These are phyloP conservation scores for Diadema setosum DNA, from an alignment of 35 echinoderm and acorn worm species.

Conservation along the genomic window DNA sequence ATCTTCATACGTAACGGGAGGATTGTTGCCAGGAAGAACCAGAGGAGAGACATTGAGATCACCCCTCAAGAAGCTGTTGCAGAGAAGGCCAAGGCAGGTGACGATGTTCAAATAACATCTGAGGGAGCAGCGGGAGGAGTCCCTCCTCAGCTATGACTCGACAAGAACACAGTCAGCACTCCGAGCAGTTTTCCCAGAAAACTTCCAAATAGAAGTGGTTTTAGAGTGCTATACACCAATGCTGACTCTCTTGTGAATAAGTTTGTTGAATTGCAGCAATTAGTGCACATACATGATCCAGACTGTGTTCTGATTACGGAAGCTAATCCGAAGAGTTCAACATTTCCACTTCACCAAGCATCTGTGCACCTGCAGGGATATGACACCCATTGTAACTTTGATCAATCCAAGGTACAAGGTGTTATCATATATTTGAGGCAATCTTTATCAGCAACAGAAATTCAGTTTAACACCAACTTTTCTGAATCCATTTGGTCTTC, in stretches of 20 bases:
- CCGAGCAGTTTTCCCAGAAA: neutral
- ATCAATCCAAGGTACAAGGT: neutral
- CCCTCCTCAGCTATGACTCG: neutral
- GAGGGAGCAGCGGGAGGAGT: neutral
- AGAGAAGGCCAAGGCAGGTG: neutral
- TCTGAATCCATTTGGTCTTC: neutral
- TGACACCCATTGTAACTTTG: neutral
- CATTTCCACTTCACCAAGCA: neutral
- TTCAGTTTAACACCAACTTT: neutral
- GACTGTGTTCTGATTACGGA: neutral
- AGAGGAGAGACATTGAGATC: neutral
- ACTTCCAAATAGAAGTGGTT: neutral
- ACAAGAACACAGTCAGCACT: neutral
- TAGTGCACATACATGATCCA: neutral
- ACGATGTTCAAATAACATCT: neutral
- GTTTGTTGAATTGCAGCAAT: neutral
- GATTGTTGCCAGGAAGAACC: neutral
- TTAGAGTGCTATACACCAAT: neutral
- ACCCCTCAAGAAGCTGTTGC: neutral
- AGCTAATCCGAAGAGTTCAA: neutral
- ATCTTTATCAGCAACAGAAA: neutral
- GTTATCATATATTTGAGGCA: neutral
- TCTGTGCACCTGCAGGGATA: neutral
- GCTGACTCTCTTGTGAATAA: constrained; percentile 15
- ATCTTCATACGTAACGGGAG: constrained; percentile 11